These are phyloP conservation scores for Pachyseris speciosa DNA, from an alignment of 64 coral and sea anemone species.

Conservation along the genomic window DNA sequence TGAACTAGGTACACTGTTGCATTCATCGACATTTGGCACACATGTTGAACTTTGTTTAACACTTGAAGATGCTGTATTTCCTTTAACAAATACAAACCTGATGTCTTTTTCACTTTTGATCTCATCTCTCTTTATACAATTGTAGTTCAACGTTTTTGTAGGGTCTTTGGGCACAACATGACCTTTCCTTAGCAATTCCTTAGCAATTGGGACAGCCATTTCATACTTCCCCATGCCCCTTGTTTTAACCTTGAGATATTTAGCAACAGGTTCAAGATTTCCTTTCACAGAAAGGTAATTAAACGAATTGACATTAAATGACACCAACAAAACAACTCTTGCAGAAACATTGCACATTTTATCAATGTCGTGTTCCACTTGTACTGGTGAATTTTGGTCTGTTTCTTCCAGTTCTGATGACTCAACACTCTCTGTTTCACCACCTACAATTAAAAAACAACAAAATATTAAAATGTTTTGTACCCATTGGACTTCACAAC, in stretches of 20 bases:
- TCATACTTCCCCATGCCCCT: constrained; percentile 68
- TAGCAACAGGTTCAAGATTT: constrained; percentile 54
- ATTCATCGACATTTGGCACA: constrained; percentile 6
- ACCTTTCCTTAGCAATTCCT: constrained; percentile 37
- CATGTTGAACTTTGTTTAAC: constrained; percentile 32
- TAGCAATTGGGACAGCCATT: constrained; percentile 64
- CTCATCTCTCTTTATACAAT: constrained; percentile 36
- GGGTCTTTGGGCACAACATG: constrained; percentile 11
- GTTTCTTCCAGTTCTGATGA: constrained; percentile 39
- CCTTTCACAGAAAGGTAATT: constrained; percentile 36
- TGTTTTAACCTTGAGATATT: constrained; percentile 68
- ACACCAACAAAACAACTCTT: constrained; percentile 50
- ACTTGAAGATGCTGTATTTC: constrained; percentile 7
- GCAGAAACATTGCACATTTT: constrained; percentile 47
- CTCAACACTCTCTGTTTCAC: constrained; percentile 21
- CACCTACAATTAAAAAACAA: constrained; percentile 25
- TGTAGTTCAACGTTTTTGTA: constrained; percentile 28
- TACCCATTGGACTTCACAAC: not conserved
- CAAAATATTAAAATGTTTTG: constrained; percentile 39
- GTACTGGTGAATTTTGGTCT: constrained; percentile 4
- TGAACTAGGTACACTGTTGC: constrained; percentile 30
- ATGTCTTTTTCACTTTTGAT: constrained; percentile 49
- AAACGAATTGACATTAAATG: constrained; percentile 56
- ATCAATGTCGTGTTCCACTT: constrained; percentile 45
- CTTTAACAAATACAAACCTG: constrained; percentile 38